phyloP scores from a whole-genome alignment of 2,888 invertebrate species.

The Incurvaria masculella region DNA sequence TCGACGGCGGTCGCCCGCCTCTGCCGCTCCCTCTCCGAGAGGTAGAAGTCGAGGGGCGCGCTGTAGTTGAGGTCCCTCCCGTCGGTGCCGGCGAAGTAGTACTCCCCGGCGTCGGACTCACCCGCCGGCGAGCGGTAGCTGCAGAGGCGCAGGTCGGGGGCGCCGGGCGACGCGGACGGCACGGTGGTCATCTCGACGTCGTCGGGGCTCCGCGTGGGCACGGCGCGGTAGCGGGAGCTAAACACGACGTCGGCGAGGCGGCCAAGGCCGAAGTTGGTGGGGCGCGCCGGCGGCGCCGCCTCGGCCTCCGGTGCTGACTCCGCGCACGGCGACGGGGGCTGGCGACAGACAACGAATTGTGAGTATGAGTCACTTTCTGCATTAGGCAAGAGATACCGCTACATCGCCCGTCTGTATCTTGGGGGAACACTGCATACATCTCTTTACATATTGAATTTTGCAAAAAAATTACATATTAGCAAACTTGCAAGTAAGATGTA shows the following conservation, averaged over 20 bases:
- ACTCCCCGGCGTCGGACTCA: slow-evolving; percentile 22
- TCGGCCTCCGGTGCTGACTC: slow-evolving; percentile 10
- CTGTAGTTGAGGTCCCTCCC: slow-evolving; percentile 31
- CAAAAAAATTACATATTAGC: no score
- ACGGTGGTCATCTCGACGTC: slow-evolving; percentile 40
- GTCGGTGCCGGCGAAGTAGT: slow-evolving; percentile 28
- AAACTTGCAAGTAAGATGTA: no score
- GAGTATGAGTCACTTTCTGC: no score
- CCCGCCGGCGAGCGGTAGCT: slow-evolving; percentile 30
- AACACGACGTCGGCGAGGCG: slow-evolving; percentile 37
- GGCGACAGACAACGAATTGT: no score
- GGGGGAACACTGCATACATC: no score
- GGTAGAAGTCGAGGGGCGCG: slow-evolving; percentile 28
- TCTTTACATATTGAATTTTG: no score
- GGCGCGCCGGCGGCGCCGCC: slow-evolving; percentile 3
- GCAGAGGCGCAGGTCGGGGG: slow-evolving; percentile 17
- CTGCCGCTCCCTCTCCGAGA: slow-evolving; percentile 9
- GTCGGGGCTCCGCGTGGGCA: slow-evolving; percentile 29
- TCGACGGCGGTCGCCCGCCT: slow-evolving; percentile 16
- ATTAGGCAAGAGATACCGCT: not conserved
- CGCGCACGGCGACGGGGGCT: slow-evolving; percentile 24
- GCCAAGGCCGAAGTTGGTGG: slow-evolving; percentile 26
- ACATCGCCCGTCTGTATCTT: no score
- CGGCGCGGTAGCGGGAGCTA: slow-evolving; percentile 41
- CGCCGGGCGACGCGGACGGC: slow-evolving; percentile 25